phyloP scores from a whole-genome alignment of 2,797 vertebrate species.

The Acrossocheilus wenchowensis region DNA sequence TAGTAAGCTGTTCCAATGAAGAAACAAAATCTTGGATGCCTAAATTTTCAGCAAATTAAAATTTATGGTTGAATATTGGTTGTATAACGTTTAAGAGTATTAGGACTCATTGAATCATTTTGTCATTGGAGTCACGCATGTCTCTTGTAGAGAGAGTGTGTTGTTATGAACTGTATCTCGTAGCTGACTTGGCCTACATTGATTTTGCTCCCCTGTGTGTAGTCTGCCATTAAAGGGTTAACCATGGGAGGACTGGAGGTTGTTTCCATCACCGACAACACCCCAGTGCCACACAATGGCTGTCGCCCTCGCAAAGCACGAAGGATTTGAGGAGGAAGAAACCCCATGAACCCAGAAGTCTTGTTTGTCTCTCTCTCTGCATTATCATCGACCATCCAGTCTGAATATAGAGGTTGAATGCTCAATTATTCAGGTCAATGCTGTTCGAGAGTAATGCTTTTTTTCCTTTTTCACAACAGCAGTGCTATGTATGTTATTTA shows the following conservation, averaged over 20 bases:
- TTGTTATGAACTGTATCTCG: not conserved
- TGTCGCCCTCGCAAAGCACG: constrained; percentile 93
- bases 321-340: constrained; percentile 71
- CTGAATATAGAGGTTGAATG: constrained; percentile 8
- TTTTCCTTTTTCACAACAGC: not conserved
- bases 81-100: not conserved
- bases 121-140: not conserved
- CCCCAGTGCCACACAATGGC: constrained; percentile 94
- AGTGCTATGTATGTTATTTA: constrained; percentile 24
- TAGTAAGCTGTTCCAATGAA: not conserved
- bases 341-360: constrained; percentile 24
- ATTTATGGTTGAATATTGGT: not conserved
- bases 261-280: constrained; percentile 96
- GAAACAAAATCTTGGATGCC: not conserved
- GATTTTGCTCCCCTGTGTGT: constrained; percentile 64
- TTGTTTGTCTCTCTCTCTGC: constrained; percentile 13
- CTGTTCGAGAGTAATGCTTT: constrained; percentile 12
- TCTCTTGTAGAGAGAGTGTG: not conserved
- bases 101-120: not conserved
- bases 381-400: not conserved
- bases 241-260: constrained; percentile 92
- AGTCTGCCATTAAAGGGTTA: constrained; percentile 94
- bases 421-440: not conserved
- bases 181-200: constrained; percentile 13
- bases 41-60: not conserved